A percentile compares a stretch with the other conserved stretches of the same genome.
These are phyloP conservation scores for Agrilus biguttatus DNA, from an alignment of 2,888 invertebrate species.

Conservation along the genomic window DNA sequence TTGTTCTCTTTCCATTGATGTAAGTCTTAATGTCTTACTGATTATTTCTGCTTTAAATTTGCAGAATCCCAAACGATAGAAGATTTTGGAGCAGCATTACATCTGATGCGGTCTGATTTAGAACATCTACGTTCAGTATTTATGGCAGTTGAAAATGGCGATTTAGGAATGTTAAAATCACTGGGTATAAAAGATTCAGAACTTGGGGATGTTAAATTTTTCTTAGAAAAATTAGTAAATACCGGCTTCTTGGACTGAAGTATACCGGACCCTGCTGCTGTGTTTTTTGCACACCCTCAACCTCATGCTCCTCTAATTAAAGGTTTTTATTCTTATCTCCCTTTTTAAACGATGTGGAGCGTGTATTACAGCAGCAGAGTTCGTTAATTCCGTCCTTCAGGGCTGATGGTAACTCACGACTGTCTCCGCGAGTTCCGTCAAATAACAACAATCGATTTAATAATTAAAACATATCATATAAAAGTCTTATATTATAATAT, in stretches of 20 bases:
- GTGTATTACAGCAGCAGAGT: constrained; percentile 26
- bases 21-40: no score
- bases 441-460: constrained; percentile 15
- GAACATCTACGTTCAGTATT: constrained; percentile 89
- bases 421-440: constrained; percentile 22
- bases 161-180: constrained; percentile 84
- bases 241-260: constrained; percentile 89
- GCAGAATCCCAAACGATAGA: constrained; percentile 90
- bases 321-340: constrained; percentile 49
- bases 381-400: constrained; percentile 19
- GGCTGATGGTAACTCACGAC: constrained; percentile 11
- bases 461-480: no score
- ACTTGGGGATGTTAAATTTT: constrained; percentile 88
- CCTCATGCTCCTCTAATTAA: constrained; percentile 53
- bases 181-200: constrained; percentile 92
- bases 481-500: constrained; percentile 1
- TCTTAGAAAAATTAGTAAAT: constrained; percentile 88
- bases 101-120: constrained; percentile 73
- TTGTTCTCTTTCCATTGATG: no score
- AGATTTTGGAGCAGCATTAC: constrained; percentile 80
- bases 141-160: constrained; percentile 91
- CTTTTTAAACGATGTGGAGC: constrained; percentile 13
- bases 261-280: constrained; percentile 36
- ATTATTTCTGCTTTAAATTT: constrained; percentile 7
- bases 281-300: constrained; percentile 51